phyloP scores from a whole-genome alignment of 1,140 invertebrate species.

The Ephestia elutella region DNA sequence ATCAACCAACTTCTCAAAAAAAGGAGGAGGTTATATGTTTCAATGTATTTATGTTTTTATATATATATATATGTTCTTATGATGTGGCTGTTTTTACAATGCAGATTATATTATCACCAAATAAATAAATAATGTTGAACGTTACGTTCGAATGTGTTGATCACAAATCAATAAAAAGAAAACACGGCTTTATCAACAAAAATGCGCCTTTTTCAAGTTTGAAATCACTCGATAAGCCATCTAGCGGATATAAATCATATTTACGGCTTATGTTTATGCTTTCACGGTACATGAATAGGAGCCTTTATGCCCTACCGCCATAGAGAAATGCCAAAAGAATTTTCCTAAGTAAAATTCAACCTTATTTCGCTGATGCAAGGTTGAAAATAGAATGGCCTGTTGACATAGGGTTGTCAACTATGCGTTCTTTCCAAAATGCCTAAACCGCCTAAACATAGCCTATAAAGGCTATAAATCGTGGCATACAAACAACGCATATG shows the following conservation, averaged over 20 bases:
- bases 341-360: slow-evolving; percentile 5
- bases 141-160: too few relatives aligned
- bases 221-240: slow-evolving; percentile 50
- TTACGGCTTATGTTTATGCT: slow-evolving; percentile 55
- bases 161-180: slow-evolving; percentile 17
- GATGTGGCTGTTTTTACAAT: too few relatives aligned
- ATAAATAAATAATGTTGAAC: too few relatives aligned
- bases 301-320: slow-evolving; percentile 43
- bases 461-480: slow-evolving; percentile 29
- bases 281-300: slow-evolving; percentile 48
- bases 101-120: not conserved
- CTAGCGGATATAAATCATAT: slow-evolving; percentile 57
- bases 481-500: not conserved
- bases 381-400: slow-evolving; percentile 8
- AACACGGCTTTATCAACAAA: slow-evolving; percentile 21
- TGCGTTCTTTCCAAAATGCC: slow-evolving; percentile 33
- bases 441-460: slow-evolving; percentile 44
- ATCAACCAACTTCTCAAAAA: too few relatives aligned
- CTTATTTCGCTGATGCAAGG: slow-evolving; percentile 15
- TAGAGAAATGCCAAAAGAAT: slow-evolving; percentile 18
- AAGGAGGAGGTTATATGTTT: too few relatives aligned
- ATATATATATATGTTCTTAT: too few relatives aligned
- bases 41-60: too few relatives aligned
- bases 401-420: slow-evolving; percentile 19
- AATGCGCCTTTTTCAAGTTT: slow-evolving; percentile 36